Evolutionary conservation across 2,113 vertebrate species (phyloP).

Genomic region (Chaenogobius annularis): DNA sequence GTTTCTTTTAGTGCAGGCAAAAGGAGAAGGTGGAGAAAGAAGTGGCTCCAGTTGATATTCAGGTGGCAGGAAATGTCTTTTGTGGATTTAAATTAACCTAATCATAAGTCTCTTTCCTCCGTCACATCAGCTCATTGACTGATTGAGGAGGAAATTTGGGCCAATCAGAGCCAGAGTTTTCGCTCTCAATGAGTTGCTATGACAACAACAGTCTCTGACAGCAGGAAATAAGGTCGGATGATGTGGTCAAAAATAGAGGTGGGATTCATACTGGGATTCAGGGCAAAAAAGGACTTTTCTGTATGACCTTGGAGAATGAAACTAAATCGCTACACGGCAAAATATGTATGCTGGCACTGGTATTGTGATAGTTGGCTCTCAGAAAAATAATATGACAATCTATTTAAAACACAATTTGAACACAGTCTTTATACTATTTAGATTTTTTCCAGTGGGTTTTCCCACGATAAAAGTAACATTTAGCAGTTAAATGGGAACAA

Average conservation of each 20-base stretch:
- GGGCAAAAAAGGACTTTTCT: not conserved
- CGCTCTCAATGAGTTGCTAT: slow-evolving; percentile 53
- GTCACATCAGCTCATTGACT: slow-evolving; percentile 38
- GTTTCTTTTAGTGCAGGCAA: slow-evolving; percentile 21
- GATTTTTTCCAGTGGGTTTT: too few relatives aligned
- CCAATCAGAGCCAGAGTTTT: slow-evolving; percentile 24
- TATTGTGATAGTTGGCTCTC: not conserved
- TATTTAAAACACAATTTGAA: not conserved
- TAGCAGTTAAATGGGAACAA: too few relatives aligned
- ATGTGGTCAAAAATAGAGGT: slow-evolving; percentile 28
- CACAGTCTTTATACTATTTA: too few relatives aligned
- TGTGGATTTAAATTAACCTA: slow-evolving; percentile 28
- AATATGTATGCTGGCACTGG: not conserved
- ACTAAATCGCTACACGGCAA: too few relatives aligned
- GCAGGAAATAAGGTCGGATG: slow-evolving; percentile 40
- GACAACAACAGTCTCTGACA: slow-evolving; percentile 59
- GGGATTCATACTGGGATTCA: slow-evolving; percentile 2
- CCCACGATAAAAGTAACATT: too few relatives aligned
- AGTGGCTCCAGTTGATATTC: slow-evolving; percentile 27
- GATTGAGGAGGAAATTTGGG: slow-evolving; percentile 36
- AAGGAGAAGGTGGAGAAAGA: slow-evolving; percentile 15
- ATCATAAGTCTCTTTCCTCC: slow-evolving; percentile 35
- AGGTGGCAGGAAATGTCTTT: slow-evolving; percentile 38
- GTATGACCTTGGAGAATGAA: not conserved
- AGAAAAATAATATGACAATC: not conserved